These are phyloP conservation scores for Sitobion miscanthi DNA, from an alignment of 1,140 invertebrate species.

Conservation along the genomic window DNA sequence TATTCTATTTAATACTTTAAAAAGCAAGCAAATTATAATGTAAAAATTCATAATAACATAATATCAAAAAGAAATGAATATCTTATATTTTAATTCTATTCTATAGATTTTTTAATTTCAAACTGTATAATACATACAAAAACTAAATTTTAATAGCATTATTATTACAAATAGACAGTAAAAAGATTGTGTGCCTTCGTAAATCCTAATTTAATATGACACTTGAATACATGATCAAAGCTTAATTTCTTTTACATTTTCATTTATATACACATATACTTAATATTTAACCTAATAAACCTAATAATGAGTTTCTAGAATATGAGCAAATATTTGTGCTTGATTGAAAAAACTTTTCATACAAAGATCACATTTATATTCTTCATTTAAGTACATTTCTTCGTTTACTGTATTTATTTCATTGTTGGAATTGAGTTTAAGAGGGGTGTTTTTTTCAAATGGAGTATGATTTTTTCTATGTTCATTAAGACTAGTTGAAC, in stretches of 20 bases:
- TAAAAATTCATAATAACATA: not conserved
- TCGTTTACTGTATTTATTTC: not conserved
- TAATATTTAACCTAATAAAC: not conserved
- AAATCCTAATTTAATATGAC: not conserved
- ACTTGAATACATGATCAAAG: not conserved
- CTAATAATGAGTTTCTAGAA: slow-evolving; percentile 41
- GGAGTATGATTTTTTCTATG: not conserved
- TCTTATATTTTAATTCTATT: too few relatives aligned
- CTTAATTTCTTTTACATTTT: too few relatives aligned
- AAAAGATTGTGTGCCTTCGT: too few relatives aligned
- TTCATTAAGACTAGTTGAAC: not conserved
- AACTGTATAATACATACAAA: not conserved
- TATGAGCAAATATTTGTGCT: slow-evolving; percentile 22
- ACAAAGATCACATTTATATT: slow-evolving; percentile 50
- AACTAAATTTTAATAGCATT: not conserved
- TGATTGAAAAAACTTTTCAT: not conserved
- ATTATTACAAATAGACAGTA: not conserved
- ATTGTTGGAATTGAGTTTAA: not conserved
- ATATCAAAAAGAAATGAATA: not conserved
- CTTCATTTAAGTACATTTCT: not conserved
- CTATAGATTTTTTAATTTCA: not conserved
- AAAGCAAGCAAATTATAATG: not conserved
- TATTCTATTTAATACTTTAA: not conserved
- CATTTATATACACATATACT: not conserved
- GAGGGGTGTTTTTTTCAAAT: not conserved